A percentile compares a stretch with the other conserved stretches of the same genome.
Evolutionary conservation across 2,113 vertebrate species (phyloP).

Genomic region (Marcusenius ussheri): DNA sequence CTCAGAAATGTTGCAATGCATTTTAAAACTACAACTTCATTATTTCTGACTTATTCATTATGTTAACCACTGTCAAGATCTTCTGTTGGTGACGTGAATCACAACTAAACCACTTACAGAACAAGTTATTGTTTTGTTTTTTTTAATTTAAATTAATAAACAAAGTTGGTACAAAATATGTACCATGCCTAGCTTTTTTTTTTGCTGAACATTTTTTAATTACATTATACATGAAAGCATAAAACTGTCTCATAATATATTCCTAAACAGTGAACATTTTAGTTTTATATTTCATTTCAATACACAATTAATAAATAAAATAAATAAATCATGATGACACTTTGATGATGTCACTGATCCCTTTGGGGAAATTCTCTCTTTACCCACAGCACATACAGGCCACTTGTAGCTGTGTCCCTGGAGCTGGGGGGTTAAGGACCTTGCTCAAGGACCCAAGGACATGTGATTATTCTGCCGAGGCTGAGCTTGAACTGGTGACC

Average conservation of each 20-base stretch:
- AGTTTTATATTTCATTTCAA: neutral
- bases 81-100: neutral
- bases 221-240: neutral
- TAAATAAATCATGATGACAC: neutral
- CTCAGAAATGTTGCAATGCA: neutral
- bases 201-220: neutral
- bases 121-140: neutral
- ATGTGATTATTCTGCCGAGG: neutral
- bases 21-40: neutral
- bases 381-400: neutral
- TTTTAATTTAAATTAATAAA: neutral
- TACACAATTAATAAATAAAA: neutral
- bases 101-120: neutral
- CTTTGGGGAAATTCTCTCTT: neutral
- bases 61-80: neutral
- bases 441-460: neutral
- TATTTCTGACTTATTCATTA: neutral
- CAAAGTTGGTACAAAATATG: neutral
- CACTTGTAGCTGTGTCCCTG: neutral
- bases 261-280: neutral
- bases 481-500: neutral
- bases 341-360: neutral
- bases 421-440: neutral
- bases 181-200: neutral
- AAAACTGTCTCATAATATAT: neutral